phyloP scores from a whole-genome alignment of 2,113 vertebrate genomes.

The Heterotis niloticus region DNA sequence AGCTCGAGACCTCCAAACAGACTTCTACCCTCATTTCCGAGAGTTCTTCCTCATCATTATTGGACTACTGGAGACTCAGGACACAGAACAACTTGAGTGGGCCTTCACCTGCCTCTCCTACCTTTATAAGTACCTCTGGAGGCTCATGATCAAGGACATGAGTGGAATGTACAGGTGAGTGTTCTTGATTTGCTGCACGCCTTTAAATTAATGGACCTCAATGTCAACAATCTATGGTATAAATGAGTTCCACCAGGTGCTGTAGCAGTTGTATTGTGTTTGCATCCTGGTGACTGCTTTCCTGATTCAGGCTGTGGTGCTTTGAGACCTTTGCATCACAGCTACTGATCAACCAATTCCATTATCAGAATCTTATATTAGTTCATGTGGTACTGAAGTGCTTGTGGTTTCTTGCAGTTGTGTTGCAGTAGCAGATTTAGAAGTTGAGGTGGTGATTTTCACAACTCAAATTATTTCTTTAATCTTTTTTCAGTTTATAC shows the following conservation, averaged over 20 bases:
- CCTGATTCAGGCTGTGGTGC: not conserved
- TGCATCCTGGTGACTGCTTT: not conserved
- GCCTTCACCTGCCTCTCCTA: conserved; percentile 89
- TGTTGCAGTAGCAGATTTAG: not conserved
- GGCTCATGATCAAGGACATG: conserved; percentile 93
- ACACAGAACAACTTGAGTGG: conserved; percentile 90
- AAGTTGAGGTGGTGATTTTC: not conserved
- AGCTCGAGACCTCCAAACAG: conserved; percentile 89
- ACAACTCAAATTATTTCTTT: not conserved
- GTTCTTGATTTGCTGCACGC: not conserved
- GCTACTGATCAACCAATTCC: not conserved
- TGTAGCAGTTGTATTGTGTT: not conserved
- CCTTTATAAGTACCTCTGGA: conserved; percentile 96
- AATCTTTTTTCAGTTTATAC: conserved; percentile 72
- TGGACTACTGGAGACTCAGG: conserved; percentile 82
- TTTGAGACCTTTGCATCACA: not conserved
- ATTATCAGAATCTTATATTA: not conserved
- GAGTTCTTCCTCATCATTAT: conserved; percentile 87
- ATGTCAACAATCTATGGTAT: not conserved
- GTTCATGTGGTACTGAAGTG: not conserved
- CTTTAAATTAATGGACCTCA: not conserved
- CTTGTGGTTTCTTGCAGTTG: too few species aligned
- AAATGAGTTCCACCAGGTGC: not conserved
- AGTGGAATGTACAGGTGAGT: conserved; percentile 83
- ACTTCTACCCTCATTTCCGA: conserved; percentile 93